Conservation (phyloP, 2,113 vertebrate genomes). For the Anarrhichthys ocellatus region DNA sequence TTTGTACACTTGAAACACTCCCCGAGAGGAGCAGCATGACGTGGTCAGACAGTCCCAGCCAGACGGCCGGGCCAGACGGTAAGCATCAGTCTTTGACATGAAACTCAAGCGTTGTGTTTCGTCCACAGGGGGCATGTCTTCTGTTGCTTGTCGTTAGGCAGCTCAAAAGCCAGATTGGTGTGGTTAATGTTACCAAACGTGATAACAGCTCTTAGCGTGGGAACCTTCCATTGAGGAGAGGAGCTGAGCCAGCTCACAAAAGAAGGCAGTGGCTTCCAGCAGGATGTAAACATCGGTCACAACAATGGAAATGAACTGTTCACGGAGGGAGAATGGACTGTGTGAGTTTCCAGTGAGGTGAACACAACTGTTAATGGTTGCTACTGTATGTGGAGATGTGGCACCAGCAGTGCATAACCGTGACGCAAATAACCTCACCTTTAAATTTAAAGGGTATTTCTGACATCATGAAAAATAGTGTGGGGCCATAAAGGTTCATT, state of each 20-base stretch:
- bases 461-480: constrained; percentile 58
- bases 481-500: constrained; percentile 10
- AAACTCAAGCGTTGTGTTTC: constrained; percentile 46
- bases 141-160: constrained; percentile 49
- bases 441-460: constrained; percentile 45
- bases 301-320: constrained; percentile 40
- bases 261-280: constrained; percentile 27
- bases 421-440: constrained; percentile 47
- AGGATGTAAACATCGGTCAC: constrained; percentile 32
- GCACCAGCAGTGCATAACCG: constrained; percentile 31
- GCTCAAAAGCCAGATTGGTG: constrained; percentile 40
- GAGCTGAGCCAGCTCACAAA: constrained; percentile 43
- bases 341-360: constrained; percentile 18
- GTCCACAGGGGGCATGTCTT: constrained; percentile 61
- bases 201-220: constrained; percentile 45
- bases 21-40: constrained; percentile 37
- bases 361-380: constrained; percentile 24
- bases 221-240: constrained; percentile 46
- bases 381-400: neutral
- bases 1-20: constrained; percentile 28
- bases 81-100: constrained; percentile 41
- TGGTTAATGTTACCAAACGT: constrained; percentile 50
- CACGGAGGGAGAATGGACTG: constrained; percentile 17
- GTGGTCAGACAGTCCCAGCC: constrained; percentile 44
- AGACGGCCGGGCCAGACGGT: constrained; percentile 26